Base-by-base conservation (phyloP, 1,140 invertebrate genomes). In the Maconellicoccus hirsutus region DNA sequence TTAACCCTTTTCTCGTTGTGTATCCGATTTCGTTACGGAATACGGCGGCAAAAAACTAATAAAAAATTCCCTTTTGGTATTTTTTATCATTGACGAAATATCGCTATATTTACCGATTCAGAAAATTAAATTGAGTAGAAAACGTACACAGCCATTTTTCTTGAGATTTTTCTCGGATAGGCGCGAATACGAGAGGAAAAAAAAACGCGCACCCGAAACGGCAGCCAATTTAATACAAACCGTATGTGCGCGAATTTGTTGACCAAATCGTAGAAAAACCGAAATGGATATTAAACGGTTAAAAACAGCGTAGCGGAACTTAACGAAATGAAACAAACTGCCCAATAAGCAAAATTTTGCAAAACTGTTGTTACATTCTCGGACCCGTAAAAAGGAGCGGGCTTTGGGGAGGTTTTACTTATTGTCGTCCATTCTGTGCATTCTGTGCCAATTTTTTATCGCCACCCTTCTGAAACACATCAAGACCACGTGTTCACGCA, bases 401-500 rank as follows among this genome's bases (percentile, higher is more conserved):
- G 42, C 16, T 14, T 33, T 52, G 16, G 42, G 3, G n/a, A 52
- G 42, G 42, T 52, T 52, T 52, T 52, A 52, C 42, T 52, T 52
- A 52, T 66, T 66, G 61, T 66, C 25, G 61, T 66, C 61, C 61
- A 66, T 66, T 66, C 61, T 23, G 61, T 26, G 61, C 61, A 66
- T 66, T 66, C 61, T 66, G 61, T 66, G 61, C 61, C 61, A 66
- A 66, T 66, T 66, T 66, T 66, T 66, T 66, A 66, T 66, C 25
- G 25, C 25, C 61, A 26, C 22, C 61, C 25, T 66, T 66, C 21
- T 19, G 25, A 66, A 66, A 66, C 61, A 66, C 61, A 66, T 66
- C 61, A 66, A 66, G 61, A 66, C 61, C 61, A 66, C 61, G 61
- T 66, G 61, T 66, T 66, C 61, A 66, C 61, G 61, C 61, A 66